phyloP scores from a whole-genome alignment of 2,888 invertebrate species.

The Cheilosia variabilis region DNA sequence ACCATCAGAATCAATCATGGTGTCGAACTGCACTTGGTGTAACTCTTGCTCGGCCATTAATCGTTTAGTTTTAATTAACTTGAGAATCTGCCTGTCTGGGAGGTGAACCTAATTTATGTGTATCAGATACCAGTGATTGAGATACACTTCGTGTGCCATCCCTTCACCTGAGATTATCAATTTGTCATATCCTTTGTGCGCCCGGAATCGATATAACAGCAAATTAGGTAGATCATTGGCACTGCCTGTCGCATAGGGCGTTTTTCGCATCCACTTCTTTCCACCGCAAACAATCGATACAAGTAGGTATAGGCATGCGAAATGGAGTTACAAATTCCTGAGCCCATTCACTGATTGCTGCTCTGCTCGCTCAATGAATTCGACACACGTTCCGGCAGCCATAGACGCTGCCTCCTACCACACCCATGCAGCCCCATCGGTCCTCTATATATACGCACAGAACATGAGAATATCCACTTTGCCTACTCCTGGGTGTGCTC shows the following conservation, averaged over 20 bases:
- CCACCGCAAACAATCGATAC: slow-evolving; percentile 60
- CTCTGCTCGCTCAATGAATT: slow-evolving; percentile 55
- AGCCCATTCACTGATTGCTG: slow-evolving; percentile 37
- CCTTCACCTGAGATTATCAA: slow-evolving; percentile 65
- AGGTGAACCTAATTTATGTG: slow-evolving; percentile 12
- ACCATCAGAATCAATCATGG: slow-evolving; percentile 37
- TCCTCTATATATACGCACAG: slow-evolving; percentile 23
- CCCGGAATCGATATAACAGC: slow-evolving; percentile 49
- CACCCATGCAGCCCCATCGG: neutral
- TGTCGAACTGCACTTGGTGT: slow-evolving; percentile 8
- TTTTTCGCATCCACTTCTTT: slow-evolving; percentile 42
- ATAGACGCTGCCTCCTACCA: slow-evolving; percentile 16
- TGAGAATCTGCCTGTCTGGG: neutral
- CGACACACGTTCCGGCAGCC: slow-evolving; percentile 67
- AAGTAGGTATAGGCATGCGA: slow-evolving; percentile 14
- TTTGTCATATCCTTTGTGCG: slow-evolving; percentile 70
- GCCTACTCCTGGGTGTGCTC: slow-evolving; percentile 19
- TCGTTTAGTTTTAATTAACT: slow-evolving; percentile 68
- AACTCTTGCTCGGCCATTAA: slow-evolving; percentile 42
- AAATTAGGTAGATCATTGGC: slow-evolving; percentile 66
- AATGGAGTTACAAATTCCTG: slow-evolving; percentile 64
- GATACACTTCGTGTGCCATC: slow-evolving; percentile 26
- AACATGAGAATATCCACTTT: slow-evolving; percentile 25
- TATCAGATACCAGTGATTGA: neutral
- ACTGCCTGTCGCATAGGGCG: slow-evolving; percentile 24